phyloP scores from a whole-genome alignment of 2,797 vertebrate species.

The Eleutherodactylus coqui region DNA sequence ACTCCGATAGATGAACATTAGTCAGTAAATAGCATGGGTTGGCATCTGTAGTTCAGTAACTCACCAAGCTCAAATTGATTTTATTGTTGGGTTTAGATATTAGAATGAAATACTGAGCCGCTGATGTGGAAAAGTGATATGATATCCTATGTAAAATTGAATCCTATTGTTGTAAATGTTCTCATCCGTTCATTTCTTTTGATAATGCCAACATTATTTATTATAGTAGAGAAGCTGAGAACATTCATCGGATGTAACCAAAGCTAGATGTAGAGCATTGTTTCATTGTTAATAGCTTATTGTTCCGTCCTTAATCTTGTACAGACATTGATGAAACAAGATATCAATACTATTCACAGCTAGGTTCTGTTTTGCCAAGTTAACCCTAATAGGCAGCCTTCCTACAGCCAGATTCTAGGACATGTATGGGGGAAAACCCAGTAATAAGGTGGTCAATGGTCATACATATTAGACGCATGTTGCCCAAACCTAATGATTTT shows the following conservation, averaged over 20 bases:
- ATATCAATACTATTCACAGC: constrained; percentile 3
- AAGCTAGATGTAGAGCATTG: constrained; percentile 22
- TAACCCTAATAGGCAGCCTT: neutral
- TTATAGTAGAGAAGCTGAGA: neutral
- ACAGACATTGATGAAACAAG: constrained; percentile 16
- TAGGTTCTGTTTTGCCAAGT: neutral
- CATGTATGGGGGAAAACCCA: neutral
- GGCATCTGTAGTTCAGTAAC: neutral
- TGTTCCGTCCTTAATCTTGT: constrained; percentile 22
- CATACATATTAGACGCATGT: too few species aligned
- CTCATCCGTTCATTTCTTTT: neutral
- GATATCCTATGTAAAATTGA: neutral
- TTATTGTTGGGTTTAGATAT: neutral
- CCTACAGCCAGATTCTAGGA: neutral
- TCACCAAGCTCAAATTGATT: neutral
- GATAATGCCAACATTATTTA: constrained; percentile 8
- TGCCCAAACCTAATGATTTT: too few species aligned
- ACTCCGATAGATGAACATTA: neutral
- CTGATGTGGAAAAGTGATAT: neutral
- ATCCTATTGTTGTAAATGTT: constrained; percentile 14
- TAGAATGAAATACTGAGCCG: neutral
- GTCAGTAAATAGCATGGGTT: neutral
- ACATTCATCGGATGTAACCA: constrained; percentile 27
- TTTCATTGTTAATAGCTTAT: constrained; percentile 35
- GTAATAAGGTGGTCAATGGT: too few species aligned